Conservation (phyloP, 2,888 invertebrate genomes). For the Nemurella pictetii region DNA sequence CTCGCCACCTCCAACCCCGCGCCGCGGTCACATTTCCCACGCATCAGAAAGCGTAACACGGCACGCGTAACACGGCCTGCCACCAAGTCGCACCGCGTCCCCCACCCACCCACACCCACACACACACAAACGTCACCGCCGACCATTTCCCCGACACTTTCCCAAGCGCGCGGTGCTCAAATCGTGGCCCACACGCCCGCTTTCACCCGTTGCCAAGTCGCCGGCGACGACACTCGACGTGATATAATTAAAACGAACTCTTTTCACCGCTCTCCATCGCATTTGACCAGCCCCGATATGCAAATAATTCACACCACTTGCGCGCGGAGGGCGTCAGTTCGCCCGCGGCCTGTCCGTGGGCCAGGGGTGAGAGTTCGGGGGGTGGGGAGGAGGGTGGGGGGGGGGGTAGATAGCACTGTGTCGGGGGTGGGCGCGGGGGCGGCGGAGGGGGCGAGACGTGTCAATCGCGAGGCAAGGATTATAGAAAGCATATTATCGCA, state of each 20-base stretch:
- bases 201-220: background rate
- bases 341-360: background rate
- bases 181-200: background rate
- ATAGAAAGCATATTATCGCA: conserved; percentile 10
- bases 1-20: background rate
- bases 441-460: conserved; percentile 36
- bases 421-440: too few relatives aligned
- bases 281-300: conserved; percentile 4
- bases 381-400: background rate
- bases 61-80: background rate
- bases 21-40: background rate
- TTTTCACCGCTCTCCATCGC: background rate
- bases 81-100: background rate
- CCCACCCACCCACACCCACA: too few relatives aligned
- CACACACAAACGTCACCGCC: too few relatives aligned
- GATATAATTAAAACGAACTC: conserved; percentile 18
- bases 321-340: conserved; percentile 13
- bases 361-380: conserved; percentile 2
- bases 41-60: background rate
- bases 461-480: conserved; percentile 38
- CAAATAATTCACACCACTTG: conserved; percentile 20
- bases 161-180: background rate
- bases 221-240: background rate
- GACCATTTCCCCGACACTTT: background rate
- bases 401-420: background rate